These are phyloP conservation scores for Eidolon dupreanum DNA, from an alignment of 2,797 vertebrate genomes.

Conservation along the genomic window DNA sequence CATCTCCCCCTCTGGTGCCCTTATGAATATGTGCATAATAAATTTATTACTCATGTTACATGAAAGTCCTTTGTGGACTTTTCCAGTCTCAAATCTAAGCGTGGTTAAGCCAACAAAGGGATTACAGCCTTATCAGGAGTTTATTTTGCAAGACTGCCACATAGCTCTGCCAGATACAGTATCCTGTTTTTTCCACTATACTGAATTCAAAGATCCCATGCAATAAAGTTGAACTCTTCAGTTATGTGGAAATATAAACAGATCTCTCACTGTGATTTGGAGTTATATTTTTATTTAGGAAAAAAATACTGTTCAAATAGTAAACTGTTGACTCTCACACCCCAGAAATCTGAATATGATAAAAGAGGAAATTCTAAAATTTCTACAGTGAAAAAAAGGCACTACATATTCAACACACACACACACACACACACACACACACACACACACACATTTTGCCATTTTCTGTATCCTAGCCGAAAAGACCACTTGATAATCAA, in stretches of 20 bases:
- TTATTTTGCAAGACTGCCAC: constrained; percentile 82
- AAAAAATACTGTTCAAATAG: constrained; percentile 26
- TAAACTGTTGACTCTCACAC: neutral
- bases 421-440: neutral
- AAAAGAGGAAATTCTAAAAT: constrained; percentile 56
- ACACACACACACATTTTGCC: neutral
- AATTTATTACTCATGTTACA: constrained; percentile 69
- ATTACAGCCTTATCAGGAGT: constrained; percentile 82
- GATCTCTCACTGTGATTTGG: constrained; percentile 53
- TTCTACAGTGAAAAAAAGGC: neutral
- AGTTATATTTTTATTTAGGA: constrained; percentile 60
- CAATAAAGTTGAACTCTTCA: constrained; percentile 80
- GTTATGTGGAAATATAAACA: constrained; percentile 80
- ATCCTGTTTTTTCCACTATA: constrained; percentile 81
- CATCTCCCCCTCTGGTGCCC: neutral
- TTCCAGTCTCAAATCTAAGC: constrained; percentile 80
- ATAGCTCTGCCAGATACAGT: constrained; percentile 80
- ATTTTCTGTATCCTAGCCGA: neutral
- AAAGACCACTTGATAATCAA: neutral
- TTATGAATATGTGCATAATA: constrained; percentile 71
- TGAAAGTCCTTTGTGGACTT: constrained; percentile 79
- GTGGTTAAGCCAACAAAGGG: constrained; percentile 78
- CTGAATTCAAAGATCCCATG: constrained; percentile 80
- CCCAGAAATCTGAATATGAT: constrained; percentile 34
- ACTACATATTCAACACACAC: neutral